Evolutionary conservation across 2,888 invertebrate genomes (phyloP).

Genomic region (Agrotis ipsilon): DNA sequence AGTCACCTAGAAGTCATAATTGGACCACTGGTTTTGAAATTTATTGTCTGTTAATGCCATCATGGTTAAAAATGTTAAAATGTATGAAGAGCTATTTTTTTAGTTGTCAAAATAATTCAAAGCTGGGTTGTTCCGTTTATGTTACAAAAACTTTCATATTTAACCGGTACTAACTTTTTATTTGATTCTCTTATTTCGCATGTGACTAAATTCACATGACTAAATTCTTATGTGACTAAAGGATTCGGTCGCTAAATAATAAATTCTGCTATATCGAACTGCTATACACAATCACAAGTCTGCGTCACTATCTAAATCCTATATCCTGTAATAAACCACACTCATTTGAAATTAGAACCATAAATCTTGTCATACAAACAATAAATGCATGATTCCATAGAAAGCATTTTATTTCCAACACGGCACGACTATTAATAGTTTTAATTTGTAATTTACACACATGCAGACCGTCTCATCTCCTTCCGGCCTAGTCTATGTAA

Average conservation of each 20-base stretch:
- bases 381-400: conserved; percentile 59
- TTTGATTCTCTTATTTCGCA: too few relatives aligned
- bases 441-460: conserved; percentile 70
- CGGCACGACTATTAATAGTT: conserved; percentile 62
- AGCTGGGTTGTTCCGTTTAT: too few relatives aligned
- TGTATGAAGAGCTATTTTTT: too few relatives aligned
- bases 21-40: too few relatives aligned
- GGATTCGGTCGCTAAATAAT: neutral
- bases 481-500: conserved; percentile 65
- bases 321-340: conserved; percentile 43
- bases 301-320: conserved; percentile 19
- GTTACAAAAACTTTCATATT: too few relatives aligned
- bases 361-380: conserved; percentile 46
- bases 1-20: too few relatives aligned
- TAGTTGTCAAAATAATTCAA: too few relatives aligned
- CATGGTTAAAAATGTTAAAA: too few relatives aligned
- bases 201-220: too few relatives aligned
- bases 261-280: neutral
- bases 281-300: neutral
- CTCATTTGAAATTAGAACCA: conserved; percentile 37
- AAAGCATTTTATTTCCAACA: conserved; percentile 58
- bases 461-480: conserved; percentile 63
- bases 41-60: too few relatives aligned
- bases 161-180: too few relatives aligned
- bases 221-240: too few relatives aligned